A percentile compares a stretch with the other conserved stretches of the same genome.
Evolutionary conservation across 2,113 vertebrate genomes (phyloP).

Genomic region (Raja brachyura): DNA sequence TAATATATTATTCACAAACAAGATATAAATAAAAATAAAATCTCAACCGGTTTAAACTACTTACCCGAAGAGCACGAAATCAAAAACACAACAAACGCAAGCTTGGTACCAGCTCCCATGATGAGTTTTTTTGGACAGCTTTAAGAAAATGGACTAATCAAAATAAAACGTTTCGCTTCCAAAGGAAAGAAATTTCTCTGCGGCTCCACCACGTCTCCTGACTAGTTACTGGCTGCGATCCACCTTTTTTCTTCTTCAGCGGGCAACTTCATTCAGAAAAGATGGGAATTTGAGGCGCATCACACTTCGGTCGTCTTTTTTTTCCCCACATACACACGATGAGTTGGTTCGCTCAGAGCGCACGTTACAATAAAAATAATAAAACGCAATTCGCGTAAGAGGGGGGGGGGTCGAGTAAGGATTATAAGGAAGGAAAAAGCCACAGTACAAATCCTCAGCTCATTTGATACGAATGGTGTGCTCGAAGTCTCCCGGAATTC

Average conservation of each 20-base stretch:
- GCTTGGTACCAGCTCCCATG: constrained; percentile 96
- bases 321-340: not conserved
- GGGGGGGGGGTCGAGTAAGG: not conserved
- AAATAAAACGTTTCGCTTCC: not conserved
- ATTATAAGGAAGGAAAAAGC: not conserved
- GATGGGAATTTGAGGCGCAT: not conserved
- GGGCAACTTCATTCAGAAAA: constrained; percentile 33
- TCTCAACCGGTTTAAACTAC: constrained; percentile 48
- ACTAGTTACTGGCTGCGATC: constrained; percentile 3
- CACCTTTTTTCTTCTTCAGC: not conserved
- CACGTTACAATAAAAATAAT: not conserved
- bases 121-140: not conserved
- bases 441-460: not conserved
- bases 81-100: constrained; percentile 96
- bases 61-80: constrained; percentile 98
- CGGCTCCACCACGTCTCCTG: constrained; percentile 32
- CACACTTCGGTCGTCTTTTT: not conserved
- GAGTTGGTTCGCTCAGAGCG: too few relatives aligned
- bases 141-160: not conserved
- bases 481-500: constrained; percentile 36
- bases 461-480: constrained; percentile 28
- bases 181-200: not conserved
- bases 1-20: constrained; percentile 28
- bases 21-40: constrained; percentile 40
- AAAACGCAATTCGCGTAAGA: not conserved